phyloP scores from a whole-genome alignment of 2,888 invertebrate species.

The Melieria crassipennis region DNA sequence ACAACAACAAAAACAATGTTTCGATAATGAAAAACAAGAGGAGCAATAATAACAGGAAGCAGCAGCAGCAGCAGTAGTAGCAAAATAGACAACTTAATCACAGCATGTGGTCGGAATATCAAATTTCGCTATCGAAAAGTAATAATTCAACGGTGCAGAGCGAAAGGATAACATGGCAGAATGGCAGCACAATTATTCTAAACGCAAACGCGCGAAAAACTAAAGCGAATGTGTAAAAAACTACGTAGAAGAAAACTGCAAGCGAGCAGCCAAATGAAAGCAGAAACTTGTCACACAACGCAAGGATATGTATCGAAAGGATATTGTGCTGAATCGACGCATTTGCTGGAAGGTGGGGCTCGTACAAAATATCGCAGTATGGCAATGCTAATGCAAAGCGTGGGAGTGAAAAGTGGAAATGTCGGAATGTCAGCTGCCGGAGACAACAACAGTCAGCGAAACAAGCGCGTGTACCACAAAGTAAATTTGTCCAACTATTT shows the following conservation, averaged over 20 bases:
- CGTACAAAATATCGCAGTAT: too few species aligned
- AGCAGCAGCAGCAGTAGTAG: constrained; percentile 2
- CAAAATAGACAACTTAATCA: constrained; percentile 58
- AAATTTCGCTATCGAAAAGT: constrained; percentile 58
- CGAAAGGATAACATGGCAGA: constrained; percentile 15
- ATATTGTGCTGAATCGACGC: constrained; percentile 19
- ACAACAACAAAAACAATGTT: constrained; percentile 7
- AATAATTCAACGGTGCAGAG: constrained; percentile 49
- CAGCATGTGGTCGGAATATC: constrained; percentile 64
- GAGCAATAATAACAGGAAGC: constrained; percentile 32
- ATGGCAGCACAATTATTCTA: constrained; percentile 21
- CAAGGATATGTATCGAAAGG: not conserved
- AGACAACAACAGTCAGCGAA: not conserved
- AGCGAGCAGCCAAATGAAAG: not conserved
- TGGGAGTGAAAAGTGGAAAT: constrained; percentile 30
- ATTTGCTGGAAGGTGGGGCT: not conserved
- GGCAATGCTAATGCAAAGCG: not conserved
- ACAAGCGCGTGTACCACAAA: not conserved
- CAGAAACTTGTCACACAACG: not conserved
- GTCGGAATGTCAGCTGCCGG: constrained; percentile 16
- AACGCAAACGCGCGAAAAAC: constrained; percentile 25
- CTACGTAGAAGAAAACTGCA: constrained; percentile 5
- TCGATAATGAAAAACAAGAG: constrained; percentile 14
- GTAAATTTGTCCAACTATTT: not conserved
- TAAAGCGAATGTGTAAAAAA: constrained; percentile 16